phyloP scores from a whole-genome alignment of 1,140 invertebrate genomes.

The Anastatus disparis region DNA sequence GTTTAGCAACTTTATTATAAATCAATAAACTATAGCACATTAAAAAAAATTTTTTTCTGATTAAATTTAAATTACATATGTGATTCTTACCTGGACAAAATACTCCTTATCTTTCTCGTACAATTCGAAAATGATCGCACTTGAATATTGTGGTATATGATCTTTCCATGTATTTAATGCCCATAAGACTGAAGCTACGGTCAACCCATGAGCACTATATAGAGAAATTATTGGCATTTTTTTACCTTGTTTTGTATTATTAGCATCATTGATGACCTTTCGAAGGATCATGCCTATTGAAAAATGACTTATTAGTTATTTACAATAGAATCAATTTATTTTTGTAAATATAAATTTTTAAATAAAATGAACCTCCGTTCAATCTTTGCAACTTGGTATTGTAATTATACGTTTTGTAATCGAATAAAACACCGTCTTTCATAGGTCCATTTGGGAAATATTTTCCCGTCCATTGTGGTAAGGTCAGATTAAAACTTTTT shows the following conservation, averaged over 20 bases:
- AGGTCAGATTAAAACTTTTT: conserved; percentile 63
- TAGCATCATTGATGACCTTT: conserved; percentile 44
- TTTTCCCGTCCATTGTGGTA: conserved; percentile 67
- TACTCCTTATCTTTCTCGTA: conserved; percentile 10
- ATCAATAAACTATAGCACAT: too few relatives aligned
- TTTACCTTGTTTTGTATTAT: neutral
- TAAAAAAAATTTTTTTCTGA: too few relatives aligned
- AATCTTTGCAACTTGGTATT: conserved; percentile 70
- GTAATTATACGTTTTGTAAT: conserved; percentile 69
- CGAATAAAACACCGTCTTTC: conserved; percentile 56
- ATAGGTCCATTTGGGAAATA: conserved; percentile 21
- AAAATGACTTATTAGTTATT: neutral
- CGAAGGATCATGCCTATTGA: conserved; percentile 39
- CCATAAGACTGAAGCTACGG: conserved; percentile 73
- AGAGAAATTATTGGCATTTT: conserved; percentile 68
- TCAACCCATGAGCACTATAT: conserved; percentile 77
- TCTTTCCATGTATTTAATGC: conserved; percentile 72
- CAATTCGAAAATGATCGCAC: conserved; percentile 60
- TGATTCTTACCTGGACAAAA: conserved; percentile 43
- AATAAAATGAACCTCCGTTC: conserved; percentile 65
- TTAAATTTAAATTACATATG: neutral
- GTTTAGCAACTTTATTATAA: too few relatives aligned
- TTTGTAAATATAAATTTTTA: neutral
- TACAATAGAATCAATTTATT: neutral
- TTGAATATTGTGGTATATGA: conserved; percentile 67